A percentile compares a stretch with the other conserved stretches of the same genome.
phyloP scores from a whole-genome alignment of 1,140 invertebrate species.

The Scaptomyza pallida region DNA sequence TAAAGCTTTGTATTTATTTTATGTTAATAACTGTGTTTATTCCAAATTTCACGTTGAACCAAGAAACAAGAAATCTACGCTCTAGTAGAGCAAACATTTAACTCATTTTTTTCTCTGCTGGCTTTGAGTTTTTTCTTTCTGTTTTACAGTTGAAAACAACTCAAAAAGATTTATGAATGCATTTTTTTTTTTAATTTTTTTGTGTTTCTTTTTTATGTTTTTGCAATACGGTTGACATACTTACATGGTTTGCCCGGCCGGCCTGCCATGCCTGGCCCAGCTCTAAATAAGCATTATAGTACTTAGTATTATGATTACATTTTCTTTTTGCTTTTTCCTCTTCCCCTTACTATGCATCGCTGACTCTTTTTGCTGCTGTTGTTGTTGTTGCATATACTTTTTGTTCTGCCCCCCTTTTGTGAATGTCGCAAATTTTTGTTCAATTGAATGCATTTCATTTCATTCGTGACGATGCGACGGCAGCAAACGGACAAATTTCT shows the following conservation, averaged over 20 bases:
- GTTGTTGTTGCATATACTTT: not conserved
- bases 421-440: constrained; percentile 43
- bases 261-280: not conserved
- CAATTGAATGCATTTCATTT: constrained; percentile 79
- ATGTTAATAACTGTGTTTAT: too few species aligned
- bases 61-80: too few species aligned
- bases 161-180: constrained; percentile 6
- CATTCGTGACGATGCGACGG: constrained; percentile 50
- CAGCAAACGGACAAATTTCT: constrained; percentile 74
- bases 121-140: not conserved
- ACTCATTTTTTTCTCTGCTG: not conserved
- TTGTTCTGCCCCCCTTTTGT: constrained; percentile 14
- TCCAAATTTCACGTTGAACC: too few species aligned
- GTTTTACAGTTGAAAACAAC: not conserved
- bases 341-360: not conserved
- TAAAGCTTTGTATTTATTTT: not conserved
- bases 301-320: constrained; percentile 8
- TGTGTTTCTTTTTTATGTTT: not conserved
- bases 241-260: not conserved
- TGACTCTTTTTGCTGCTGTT: not conserved
- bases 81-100: not conserved
- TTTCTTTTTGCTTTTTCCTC: constrained; percentile 1
- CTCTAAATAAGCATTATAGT: constrained; percentile 18
- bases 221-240: constrained; percentile 18
- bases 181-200: too few species aligned